Base-by-base conservation (phyloP, 2,797 vertebrate genomes). In the Acipenser oxyrinchus region DNA sequence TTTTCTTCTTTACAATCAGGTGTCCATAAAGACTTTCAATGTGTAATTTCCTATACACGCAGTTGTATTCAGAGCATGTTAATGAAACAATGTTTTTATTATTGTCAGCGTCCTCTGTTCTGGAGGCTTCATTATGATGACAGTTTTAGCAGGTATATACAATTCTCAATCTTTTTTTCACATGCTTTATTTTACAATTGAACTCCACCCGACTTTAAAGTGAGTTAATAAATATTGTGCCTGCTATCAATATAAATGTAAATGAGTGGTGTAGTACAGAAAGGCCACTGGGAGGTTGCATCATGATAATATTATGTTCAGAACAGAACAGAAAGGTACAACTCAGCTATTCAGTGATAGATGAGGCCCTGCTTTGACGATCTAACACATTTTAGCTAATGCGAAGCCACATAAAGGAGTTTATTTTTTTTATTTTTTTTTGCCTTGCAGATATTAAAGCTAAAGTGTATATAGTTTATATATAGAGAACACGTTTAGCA, bases 291-390 rank as follows among this genome's bases (percentile, higher is more conserved):
- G 58, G 67, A 65, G 76, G 76, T 77, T 79, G 83, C 80, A 77
- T 84, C 74, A 85, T 85, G 82, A 81, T 83, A 83, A 83, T 83
- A 79, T 74, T 75, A 77, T 71, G 76, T 76, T 74, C 72, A 71
- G 1, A 18, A 18, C 15, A 18, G 75, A 70, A 76, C 68, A 75
- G 76, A 76, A 77, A 76, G 78, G 70, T 71, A 71, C 65, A 70
- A 69, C 69, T 78, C 68, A 74, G 74, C 69, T 71, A 75, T 72
- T 73, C 75, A 76, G 76, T 80, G 74, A 72, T 71, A 75, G 73
- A 80, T 81, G 78, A 81, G 76, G 69, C 59, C 58, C 11, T 66
- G 76, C 82, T 82, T 81, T 82, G 78, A 82, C 83, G 76, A 82
- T 82, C 77, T 74, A 71, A 78, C 66, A 67, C 72, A 66, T 74